Evolutionary conservation across 2,888 invertebrate species (phyloP).

Genomic region (Heliconius cydno): DNA sequence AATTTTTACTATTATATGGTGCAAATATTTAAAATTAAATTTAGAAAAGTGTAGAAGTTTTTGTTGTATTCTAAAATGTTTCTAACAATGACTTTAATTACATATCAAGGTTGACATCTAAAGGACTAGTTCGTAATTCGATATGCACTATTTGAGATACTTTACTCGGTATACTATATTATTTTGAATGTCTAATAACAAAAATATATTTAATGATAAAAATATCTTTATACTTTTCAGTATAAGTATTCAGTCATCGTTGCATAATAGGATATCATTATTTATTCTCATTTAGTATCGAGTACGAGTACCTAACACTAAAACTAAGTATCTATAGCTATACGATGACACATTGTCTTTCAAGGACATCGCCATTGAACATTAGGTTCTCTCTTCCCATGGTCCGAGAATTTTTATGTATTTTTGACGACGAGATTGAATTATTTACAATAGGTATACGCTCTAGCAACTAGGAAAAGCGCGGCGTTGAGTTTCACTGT

Average conservation of each 20-base stretch:
- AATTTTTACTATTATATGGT: not conserved
- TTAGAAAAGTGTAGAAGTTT: not conserved
- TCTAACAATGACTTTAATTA: slow-evolving; percentile 4
- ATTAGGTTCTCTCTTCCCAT: no score
- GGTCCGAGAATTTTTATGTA: no score
- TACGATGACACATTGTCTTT: no score
- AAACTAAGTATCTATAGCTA: no score
- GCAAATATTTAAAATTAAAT: not conserved
- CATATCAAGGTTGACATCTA: slow-evolving; percentile 11
- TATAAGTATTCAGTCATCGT: not conserved
- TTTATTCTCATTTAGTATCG: no score
- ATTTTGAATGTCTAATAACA: not conserved
- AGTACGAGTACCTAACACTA: no score
- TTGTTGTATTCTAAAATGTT: not conserved
- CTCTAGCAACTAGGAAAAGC: no score
- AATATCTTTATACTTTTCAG: not conserved
- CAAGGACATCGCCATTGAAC: no score
- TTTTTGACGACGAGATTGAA: no score
- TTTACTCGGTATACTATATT: not conserved
- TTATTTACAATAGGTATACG: no score
- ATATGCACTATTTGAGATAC: slow-evolving; percentile 18
- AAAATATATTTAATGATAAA: not conserved
- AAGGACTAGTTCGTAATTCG: slow-evolving; percentile 3
- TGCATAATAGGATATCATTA: not conserved
- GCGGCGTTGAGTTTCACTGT: no score